Base-by-base conservation (phyloP, 2,888 invertebrate genomes). In the Hyposoter didymator region DNA sequence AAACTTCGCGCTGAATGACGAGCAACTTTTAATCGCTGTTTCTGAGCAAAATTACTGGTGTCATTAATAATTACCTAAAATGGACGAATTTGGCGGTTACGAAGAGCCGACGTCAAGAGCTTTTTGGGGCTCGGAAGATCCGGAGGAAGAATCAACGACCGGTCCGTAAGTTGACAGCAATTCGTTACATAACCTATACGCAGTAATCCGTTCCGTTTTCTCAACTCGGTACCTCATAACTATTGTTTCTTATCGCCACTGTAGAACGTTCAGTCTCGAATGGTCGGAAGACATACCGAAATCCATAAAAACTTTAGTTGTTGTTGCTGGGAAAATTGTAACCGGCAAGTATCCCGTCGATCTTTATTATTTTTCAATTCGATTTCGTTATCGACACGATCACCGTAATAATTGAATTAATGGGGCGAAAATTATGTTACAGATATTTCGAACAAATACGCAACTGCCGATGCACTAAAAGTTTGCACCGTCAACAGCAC, bases 101-200 rank as follows among this genome's bases (percentile, higher is more conserved):
- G 89, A 92, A 45, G 90, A 91, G 78, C 93, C 93, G 39, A 89
- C 89, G 49, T 93, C 94, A 2, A 90, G 93, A 81, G 94, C 93
- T 43, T 93, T 94, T 90, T 94, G 94, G 94, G 89, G 88, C 22
- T 92, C 91, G 12, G 92, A 93, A 22, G 93, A 93, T 8, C 69
- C 76, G 17, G 93, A 91, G 52, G 91, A 91, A 39, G 91, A 89
- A 83, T 66, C 69, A 14, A 39, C 55, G n/a, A 12, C 52, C 1
- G 55, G 8, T 45, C 78, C 80, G 85, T 85, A 64, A 84, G 85
- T 78, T 62, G 19, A 22, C 55, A 45, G 49, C 14, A 22, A 43
- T 47, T 69, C 8, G n/a, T 74, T 39, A 75, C 43, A 52, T 87
- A 89, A 89, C 87, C 87, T 88, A 35, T 10, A 6, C 19, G 49